Percentiles rank a stretch among this genome's conserved stretches.
phyloP scores from a whole-genome alignment of 2,888 invertebrate genomes.

The Stenchaetothrips biformis region DNA sequence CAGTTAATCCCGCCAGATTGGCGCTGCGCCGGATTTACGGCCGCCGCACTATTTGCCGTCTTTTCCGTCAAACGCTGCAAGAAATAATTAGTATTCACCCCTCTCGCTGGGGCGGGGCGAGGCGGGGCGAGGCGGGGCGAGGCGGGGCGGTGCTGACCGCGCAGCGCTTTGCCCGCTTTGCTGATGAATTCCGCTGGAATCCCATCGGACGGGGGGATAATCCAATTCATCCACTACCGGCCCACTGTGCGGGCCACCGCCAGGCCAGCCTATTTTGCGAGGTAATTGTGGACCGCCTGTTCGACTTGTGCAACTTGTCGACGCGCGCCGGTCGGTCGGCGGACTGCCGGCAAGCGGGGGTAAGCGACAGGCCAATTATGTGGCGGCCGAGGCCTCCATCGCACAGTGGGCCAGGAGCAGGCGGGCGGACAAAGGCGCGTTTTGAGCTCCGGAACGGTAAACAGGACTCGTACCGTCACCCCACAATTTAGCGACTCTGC shows the following conservation, averaged over 20 bases:
- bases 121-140: no score
- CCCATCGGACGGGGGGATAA: background rate
- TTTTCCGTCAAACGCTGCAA: no score
- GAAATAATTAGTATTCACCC: background rate
- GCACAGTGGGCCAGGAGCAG: no score
- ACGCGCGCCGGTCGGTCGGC: background rate
- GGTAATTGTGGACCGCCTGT: background rate
- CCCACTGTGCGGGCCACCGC: no score
- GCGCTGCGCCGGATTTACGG: no score
- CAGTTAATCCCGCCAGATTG: no score
- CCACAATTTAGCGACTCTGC: no score
- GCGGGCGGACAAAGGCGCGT: no score
- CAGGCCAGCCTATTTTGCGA: background rate
- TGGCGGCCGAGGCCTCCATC: background rate
- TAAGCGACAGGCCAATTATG: background rate
- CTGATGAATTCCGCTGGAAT: constrained; percentile 3
- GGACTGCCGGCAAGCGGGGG: background rate
- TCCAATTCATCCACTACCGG: background rate
- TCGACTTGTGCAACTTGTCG: background rate
- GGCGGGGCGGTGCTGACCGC: background rate
- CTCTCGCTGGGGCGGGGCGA: background rate
- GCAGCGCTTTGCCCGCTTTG: background rate
- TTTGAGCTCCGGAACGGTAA: no score
- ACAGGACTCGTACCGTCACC: no score
- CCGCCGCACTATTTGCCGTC: no score